Base-by-base conservation (phyloP, 1,140 invertebrate genomes). In the Tetraneura akinire region DNA sequence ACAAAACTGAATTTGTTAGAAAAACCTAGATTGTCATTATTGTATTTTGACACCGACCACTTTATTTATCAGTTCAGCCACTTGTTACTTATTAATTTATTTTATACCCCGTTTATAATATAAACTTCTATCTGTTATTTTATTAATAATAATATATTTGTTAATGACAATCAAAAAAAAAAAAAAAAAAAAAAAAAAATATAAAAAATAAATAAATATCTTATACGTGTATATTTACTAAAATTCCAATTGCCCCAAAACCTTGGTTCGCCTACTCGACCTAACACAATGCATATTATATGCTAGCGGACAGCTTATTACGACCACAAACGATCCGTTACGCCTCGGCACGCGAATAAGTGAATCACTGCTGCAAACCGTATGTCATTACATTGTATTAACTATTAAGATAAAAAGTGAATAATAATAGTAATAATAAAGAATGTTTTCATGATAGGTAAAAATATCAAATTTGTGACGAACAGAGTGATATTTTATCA, bases 281-380 rank as follows among this genome's bases (percentile, higher is more conserved):
- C 51, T 45, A 45, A 45, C 37, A 42, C 74, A 45, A 60, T 74
- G 18, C 14, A 4, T 13, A 45, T 78, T 45, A 60, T 45, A 47
- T 60, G 23, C 26, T 21, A 4, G 21, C 37, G 37, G 53, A 29
- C 37, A 16, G 32, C 13, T 76, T 37, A 60, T 76, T 45, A 11
- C 18, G 37, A 62, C 74, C 21, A 78, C 74, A 78, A 78, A 62
- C 37, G 18, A 21, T 37, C 62, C 55, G 74, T 78, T 78, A 78
- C 74, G 74, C 74, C 74, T 78, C 74, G 74, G 74, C 74, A 78
- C 74, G 74, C 21, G 55, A 60, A 60, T 42, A 62, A 62, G 55
- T 78, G 74, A 78, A 78, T 78, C 74, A 62, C 32, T 53, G 14
- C 53, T 8, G 23, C 10, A 9, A 68, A 68, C 45, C 45, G 16